phyloP scores from a whole-genome alignment of 2,797 vertebrate species.

The Myotis myotis region DNA sequence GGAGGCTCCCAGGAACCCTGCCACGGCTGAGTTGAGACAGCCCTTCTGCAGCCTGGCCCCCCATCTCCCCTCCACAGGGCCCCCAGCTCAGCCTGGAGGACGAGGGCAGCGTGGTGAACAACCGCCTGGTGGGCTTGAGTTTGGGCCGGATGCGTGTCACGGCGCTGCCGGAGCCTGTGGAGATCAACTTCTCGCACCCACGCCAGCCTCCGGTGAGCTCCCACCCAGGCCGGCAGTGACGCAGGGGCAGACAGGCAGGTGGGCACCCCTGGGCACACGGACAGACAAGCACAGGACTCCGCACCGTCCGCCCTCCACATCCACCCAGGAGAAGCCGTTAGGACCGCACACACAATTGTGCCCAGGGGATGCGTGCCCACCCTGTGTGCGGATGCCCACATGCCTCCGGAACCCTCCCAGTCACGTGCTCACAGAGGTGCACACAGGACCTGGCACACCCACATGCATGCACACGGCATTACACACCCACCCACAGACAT shows the following conservation, averaged over 20 bases:
- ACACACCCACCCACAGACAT: fast-evolving
- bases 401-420: neutral
- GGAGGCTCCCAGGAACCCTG: neutral
- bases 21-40: neutral
- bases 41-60: neutral
- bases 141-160: conserved; percentile 84
- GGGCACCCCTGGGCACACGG: neutral
- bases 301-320: neutral
- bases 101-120: conserved; percentile 74
- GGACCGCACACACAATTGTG: fast-evolving
- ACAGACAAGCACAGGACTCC: fast-evolving
- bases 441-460: neutral
- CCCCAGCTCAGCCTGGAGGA: conserved; percentile 20
- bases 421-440: neutral
- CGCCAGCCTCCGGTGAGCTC: conserved; percentile 81
- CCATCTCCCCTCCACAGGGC: conserved; percentile 2
- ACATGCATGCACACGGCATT: fast-evolving
- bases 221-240: too few species aligned
- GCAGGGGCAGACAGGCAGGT: neutral
- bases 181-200: conserved; percentile 86
- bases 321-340: neutral
- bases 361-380: neutral
- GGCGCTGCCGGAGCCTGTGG: conserved; percentile 84
- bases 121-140: conserved; percentile 87
- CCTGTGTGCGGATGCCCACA: fast-evolving